Conservation (phyloP, 1,140 invertebrate species). For the Drosophila sproati region DNA sequence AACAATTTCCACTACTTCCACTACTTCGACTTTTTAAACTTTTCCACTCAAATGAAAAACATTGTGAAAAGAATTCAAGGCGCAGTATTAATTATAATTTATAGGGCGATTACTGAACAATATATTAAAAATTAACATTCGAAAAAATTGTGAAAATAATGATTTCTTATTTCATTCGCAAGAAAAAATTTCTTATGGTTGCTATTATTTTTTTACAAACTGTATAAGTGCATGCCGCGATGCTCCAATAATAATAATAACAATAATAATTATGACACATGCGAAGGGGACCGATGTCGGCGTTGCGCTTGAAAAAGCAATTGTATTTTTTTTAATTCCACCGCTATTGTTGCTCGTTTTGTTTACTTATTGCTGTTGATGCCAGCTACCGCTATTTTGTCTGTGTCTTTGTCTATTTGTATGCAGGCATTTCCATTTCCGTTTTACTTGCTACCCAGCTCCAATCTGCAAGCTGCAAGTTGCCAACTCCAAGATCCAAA, state of each 20-base stretch:
- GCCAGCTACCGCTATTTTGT: conserved; percentile 13
- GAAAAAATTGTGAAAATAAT: too few relatives aligned
- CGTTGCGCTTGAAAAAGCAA: conserved; percentile 22
- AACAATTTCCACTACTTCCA: too few relatives aligned
- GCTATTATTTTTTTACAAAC: too few relatives aligned
- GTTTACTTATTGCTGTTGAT: conserved; percentile 23
- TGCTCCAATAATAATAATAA: background rate
- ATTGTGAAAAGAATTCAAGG: too few relatives aligned
- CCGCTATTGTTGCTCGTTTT: conserved; percentile 27
- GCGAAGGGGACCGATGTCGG: background rate
- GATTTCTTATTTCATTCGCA: too few relatives aligned
- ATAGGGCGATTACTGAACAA: too few relatives aligned
- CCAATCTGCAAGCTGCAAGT: background rate
- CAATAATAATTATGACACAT: background rate
- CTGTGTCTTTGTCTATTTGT: background rate
- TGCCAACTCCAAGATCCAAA: conserved; percentile 6
- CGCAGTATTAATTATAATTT: too few relatives aligned
- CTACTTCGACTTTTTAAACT: too few relatives aligned
- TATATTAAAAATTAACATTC: too few relatives aligned
- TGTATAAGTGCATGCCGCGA: background rate
- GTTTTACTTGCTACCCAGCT: background rate
- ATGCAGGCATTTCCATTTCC: conserved; percentile 9
- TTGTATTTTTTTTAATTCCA: conserved; percentile 46
- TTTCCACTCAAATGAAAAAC: too few relatives aligned
- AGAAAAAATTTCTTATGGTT: too few relatives aligned